Conservation (phyloP, 2,888 invertebrate species). For the Meiosimyza platycephala region DNA sequence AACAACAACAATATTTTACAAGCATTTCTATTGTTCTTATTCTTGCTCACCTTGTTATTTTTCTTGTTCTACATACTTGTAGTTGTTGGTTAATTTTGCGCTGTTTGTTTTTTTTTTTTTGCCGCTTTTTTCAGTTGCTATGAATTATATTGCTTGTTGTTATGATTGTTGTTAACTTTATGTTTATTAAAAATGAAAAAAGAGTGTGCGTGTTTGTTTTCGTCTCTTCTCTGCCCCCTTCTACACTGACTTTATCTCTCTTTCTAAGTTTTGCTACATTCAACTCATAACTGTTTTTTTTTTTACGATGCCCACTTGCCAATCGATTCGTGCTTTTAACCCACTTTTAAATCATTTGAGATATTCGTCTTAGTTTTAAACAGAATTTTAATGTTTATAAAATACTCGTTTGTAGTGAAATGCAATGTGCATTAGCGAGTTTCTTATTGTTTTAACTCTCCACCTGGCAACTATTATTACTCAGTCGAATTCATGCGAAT, state of each 20-base stretch:
- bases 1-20: too few relatives aligned
- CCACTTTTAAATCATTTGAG: constrained; percentile 11
- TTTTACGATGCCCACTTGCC: constrained; percentile 4
- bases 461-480: too few relatives aligned
- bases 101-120: not conserved
- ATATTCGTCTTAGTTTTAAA: too few relatives aligned
- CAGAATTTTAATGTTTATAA: too few relatives aligned
- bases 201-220: not conserved
- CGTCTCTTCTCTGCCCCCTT: not conserved
- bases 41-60: too few relatives aligned
- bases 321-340: constrained; percentile 17
- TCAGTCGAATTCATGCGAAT: too few relatives aligned
- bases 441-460: too few relatives aligned
- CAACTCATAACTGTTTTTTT: not conserved
- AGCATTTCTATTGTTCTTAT: too few relatives aligned
- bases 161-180: constrained; percentile 12
- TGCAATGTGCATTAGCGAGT: too few relatives aligned
- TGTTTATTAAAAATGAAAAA: not conserved
- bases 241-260: not conserved
- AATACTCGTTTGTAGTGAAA: too few relatives aligned
- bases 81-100: not conserved
- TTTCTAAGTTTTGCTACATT: not conserved
- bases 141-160: constrained; percentile 1
- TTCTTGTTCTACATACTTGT: too few relatives aligned
- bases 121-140: not conserved